These are phyloP conservation scores for Arremon aurantiirostris DNA, from an alignment of 2,797 vertebrate species.

Conservation along the genomic window DNA sequence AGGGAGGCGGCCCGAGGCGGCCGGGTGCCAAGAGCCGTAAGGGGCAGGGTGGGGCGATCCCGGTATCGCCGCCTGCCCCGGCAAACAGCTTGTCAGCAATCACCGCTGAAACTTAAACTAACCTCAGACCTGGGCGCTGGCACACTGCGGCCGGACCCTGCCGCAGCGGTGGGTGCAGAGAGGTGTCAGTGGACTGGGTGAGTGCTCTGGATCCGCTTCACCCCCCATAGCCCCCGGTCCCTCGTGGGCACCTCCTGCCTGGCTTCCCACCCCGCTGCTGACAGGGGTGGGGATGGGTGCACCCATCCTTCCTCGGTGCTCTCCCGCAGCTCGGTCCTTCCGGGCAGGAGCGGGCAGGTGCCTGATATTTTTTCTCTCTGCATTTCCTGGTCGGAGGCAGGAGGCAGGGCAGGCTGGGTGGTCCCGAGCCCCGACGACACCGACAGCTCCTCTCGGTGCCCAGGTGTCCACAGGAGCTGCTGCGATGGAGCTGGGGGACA, in stretches of 20 bases:
- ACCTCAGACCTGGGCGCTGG: neutral
- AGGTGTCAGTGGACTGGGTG: neutral
- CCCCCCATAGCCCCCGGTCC: neutral
- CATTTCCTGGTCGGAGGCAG: neutral
- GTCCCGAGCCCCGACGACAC: accelerated
- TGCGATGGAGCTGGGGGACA: constrained; percentile 35
- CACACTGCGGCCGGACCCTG: neutral
- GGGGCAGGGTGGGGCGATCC: neutral
- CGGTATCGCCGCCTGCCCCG: neutral
- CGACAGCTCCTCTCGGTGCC: neutral
- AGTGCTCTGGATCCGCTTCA: neutral
- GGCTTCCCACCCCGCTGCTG: neutral
- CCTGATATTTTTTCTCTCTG: neutral
- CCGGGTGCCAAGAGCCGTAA: neutral
- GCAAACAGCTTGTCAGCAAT: neutral
- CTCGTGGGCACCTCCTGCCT: neutral
- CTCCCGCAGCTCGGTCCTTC: neutral
- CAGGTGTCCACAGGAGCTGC: neutral
- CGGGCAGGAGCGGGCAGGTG: neutral
- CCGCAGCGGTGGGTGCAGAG: neutral
- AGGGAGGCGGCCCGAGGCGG: neutral
- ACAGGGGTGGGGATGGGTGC: neutral
- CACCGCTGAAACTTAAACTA: neutral
- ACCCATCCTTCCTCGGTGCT: neutral
- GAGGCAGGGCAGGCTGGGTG: neutral